These are phyloP conservation scores for Bombus waltoni DNA, from an alignment of 1,140 invertebrate species.

Conservation along the genomic window DNA sequence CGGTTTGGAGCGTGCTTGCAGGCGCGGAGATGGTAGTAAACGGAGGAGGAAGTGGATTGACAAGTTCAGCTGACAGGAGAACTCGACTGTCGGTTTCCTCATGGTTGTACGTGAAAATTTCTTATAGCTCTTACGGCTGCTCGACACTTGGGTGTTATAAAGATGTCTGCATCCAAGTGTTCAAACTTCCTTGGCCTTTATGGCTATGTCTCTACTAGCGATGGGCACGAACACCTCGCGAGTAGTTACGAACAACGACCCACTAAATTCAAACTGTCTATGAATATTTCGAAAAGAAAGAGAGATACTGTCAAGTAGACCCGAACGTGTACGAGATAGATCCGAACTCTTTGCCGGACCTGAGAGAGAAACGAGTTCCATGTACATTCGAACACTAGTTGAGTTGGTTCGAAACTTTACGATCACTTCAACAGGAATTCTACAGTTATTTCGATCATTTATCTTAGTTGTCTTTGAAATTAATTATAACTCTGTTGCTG, in stretches of 20 bases:
- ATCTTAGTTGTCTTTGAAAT: background rate
- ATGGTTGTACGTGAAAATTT: background rate
- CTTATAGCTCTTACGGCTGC: background rate
- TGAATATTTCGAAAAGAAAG: background rate
- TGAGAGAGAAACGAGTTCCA: background rate
- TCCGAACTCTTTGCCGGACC: too few relatives aligned
- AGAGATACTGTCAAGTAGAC: background rate
- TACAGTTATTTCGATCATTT: background rate
- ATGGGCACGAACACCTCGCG: background rate
- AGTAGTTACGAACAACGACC: too few relatives aligned
- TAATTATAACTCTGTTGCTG: background rate
- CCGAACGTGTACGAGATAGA: background rate
- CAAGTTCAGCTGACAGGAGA: background rate
- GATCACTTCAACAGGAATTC: background rate
- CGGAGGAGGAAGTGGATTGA: constrained; percentile 1
- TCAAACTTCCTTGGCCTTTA: background rate
- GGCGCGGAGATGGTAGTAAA: background rate
- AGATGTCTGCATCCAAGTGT: background rate
- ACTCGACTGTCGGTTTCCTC: background rate
- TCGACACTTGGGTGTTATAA: background rate
- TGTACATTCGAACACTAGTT: background rate
- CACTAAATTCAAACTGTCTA: background rate
- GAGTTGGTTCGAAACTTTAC: background rate
- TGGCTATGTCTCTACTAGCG: background rate
- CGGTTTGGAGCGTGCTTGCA: background rate